These are phyloP conservation scores for Eleutherodactylus coqui DNA, from an alignment of 2,797 vertebrate species.

Conservation along the genomic window DNA sequence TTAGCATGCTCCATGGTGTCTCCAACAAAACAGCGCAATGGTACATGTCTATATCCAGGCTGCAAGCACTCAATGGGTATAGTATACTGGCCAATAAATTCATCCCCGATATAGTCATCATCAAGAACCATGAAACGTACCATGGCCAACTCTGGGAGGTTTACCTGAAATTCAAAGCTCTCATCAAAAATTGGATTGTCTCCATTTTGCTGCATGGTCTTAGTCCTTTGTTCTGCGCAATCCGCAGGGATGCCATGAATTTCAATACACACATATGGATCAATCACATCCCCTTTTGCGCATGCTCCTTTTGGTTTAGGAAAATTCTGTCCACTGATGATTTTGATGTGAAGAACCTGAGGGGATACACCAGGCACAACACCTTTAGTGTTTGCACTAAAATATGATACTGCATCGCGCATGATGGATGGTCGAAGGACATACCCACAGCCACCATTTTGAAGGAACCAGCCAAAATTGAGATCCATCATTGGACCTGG, in stretches of 20 bases:
- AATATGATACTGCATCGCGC: slow-evolving; percentile 95
- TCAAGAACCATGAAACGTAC: slow-evolving; percentile 95
- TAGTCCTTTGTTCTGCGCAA: slow-evolving; percentile 94
- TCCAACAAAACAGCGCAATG: slow-evolving; percentile 87
- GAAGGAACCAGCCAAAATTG: slow-evolving; percentile 92
- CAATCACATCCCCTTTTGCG: slow-evolving; percentile 96
- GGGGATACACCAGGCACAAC: slow-evolving; percentile 94
- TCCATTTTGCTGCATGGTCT: slow-evolving; percentile 94
- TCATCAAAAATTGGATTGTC: slow-evolving; percentile 97
- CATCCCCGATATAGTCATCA: slow-evolving; percentile 98
- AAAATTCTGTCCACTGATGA: slow-evolving; percentile 96
- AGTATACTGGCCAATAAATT: slow-evolving; percentile 96
- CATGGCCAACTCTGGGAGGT: slow-evolving; percentile 93
- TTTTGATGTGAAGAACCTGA: slow-evolving; percentile 91
- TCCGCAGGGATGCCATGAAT: slow-evolving; percentile 95
- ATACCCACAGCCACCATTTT: slow-evolving; percentile 93
- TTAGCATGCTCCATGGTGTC: slow-evolving; percentile 90
- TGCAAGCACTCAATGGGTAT: slow-evolving; percentile 93
- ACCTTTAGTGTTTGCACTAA: slow-evolving; percentile 95
- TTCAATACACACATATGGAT: slow-evolving; percentile 96
- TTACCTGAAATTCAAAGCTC: slow-evolving; percentile 97
- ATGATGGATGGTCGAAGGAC: slow-evolving; percentile 92
- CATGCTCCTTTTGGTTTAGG: slow-evolving; percentile 97
- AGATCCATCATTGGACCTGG: slow-evolving; percentile 97
- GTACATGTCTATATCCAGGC: slow-evolving; percentile 92